Evolutionary conservation across 2,888 invertebrate species (phyloP).

Genomic region (Gasteruption jaculator): DNA sequence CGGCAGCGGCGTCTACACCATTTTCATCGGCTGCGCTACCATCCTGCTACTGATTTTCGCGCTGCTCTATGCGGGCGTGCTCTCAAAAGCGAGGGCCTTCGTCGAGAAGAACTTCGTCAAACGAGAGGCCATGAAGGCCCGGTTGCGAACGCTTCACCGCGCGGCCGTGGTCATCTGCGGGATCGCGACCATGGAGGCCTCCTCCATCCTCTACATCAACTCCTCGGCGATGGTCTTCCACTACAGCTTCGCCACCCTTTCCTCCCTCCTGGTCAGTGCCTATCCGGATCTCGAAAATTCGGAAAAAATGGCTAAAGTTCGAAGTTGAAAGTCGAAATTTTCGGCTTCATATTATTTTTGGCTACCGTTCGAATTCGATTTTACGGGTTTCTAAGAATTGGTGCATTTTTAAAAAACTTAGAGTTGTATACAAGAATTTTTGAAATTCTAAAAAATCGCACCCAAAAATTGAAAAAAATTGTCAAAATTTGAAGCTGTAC

Average conservation of each 20-base stretch:
- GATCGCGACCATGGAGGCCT: slow-evolving; percentile 58
- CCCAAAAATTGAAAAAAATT: too few relatives aligned
- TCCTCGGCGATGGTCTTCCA: slow-evolving; percentile 57
- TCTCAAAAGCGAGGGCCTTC: slow-evolving; percentile 46
- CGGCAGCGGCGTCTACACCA: slow-evolving; percentile 59
- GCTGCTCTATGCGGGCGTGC: slow-evolving; percentile 65
- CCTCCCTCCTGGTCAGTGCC: slow-evolving; percentile 60
- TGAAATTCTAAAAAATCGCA: not conserved
- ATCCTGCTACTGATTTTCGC: slow-evolving; percentile 66
- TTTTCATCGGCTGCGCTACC: slow-evolving; percentile 65
- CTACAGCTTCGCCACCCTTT: slow-evolving; percentile 58
- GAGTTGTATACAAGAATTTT: not conserved
- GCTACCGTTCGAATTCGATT: too few relatives aligned
- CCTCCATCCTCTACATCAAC: slow-evolving; percentile 65
- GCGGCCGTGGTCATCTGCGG: slow-evolving; percentile 60
- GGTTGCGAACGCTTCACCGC: slow-evolving; percentile 60
- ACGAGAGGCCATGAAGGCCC: slow-evolving; percentile 43
- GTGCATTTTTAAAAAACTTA: too few relatives aligned
- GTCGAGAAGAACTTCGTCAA: slow-evolving; percentile 43
- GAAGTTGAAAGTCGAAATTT: too few relatives aligned
- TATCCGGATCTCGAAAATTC: too few relatives aligned
- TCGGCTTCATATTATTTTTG: too few relatives aligned
- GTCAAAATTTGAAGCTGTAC: too few relatives aligned
- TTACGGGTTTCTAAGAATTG: too few relatives aligned
- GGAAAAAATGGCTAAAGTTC: not conserved